Base-by-base conservation (phyloP, 2,113 vertebrate genomes). In the Kryptolebias marmoratus region DNA sequence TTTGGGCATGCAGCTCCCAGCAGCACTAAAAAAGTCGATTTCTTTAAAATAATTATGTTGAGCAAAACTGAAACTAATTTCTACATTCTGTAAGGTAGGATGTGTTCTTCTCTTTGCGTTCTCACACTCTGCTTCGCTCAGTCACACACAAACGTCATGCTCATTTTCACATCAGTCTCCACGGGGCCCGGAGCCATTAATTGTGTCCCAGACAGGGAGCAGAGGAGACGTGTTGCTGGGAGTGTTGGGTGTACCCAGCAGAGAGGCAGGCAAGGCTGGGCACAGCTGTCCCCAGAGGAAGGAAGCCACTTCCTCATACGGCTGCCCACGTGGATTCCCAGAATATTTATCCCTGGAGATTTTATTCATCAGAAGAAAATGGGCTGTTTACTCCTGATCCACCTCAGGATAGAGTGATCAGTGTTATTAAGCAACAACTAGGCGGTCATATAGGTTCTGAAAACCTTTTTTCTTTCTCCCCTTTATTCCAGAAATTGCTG, bases 241-340 rank as follows among this genome's bases (percentile, higher is more conserved):
- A 77, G 64, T 72, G 72, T 64, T 75, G 63, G 80, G 78, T 54
- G 67, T 74, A 70, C 66, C 65, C 60, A 74, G 44, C 53, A 68
- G 81, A 79, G 79, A 84, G 62, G 48, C 67, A 86, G 83, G 86
- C 88, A 84, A 86, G 90, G 82, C 88, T 87, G 86, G 88, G 88
- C 90, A 87, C 71, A 78, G 77, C 75, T 66, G 68, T 81, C 87
- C 82, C 84, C 22, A 10, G 86, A 75, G 84, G 74, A 86, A 72
- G 85, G 85, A 83, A n/a, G 82, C 79, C 57, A 30, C 79, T 87
- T 87, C 75, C 79, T 83, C 81, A 77, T 86, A 82, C 87, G 70
- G 65, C 76, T 83, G 89, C 89, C 91, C 83, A 90, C 91, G 81
- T 86, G 81, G 83, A 87, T 85, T 75, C 79, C 64, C 72, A 14